Evolutionary conservation across 1,140 invertebrate species (phyloP).

Genomic region (Diorhabda elongata): DNA sequence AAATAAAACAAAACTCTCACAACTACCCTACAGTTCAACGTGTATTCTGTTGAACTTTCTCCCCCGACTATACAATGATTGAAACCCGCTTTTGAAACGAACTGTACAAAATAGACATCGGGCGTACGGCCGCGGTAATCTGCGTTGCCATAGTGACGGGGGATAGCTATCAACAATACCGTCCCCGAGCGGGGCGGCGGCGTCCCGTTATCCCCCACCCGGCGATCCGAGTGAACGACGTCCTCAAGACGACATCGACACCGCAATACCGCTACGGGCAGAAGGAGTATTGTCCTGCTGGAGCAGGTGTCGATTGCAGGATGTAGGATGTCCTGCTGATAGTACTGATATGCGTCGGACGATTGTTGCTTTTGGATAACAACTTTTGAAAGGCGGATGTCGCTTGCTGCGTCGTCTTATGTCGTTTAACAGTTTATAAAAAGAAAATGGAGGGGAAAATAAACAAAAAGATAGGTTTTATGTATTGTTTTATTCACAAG

Average conservation of each 20-base stretch:
- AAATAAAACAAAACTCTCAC: neutral
- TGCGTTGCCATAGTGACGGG: conserved; percentile 47
- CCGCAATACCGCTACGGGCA: neutral
- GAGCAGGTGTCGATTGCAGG: conserved; percentile 22
- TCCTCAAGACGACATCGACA: conserved; percentile 17
- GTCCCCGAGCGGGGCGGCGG: conserved; percentile 30
- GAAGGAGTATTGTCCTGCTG: conserved; percentile 19
- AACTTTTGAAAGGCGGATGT: too few relatives aligned
- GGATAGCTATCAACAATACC: conserved; percentile 50
- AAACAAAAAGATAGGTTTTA: too few relatives aligned
- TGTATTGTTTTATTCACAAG: too few relatives aligned
- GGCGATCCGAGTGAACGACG: conserved; percentile 4
- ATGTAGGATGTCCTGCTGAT: neutral
- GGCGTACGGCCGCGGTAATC: conserved; percentile 48
- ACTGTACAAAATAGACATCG: conserved; percentile 49
- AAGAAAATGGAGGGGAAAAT: too few relatives aligned
- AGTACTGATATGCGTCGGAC: too few relatives aligned
- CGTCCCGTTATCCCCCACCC: neutral
- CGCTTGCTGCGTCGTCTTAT: too few relatives aligned
- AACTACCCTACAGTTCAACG: neutral
- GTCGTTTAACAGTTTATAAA: too few relatives aligned
- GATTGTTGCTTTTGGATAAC: too few relatives aligned
- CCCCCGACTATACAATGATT: conserved; percentile 46
- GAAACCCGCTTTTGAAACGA: conserved; percentile 39
- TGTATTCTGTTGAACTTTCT: conserved; percentile 12